phyloP scores from a whole-genome alignment of 2,113 vertebrate species.

The Archilochus colubris region DNA sequence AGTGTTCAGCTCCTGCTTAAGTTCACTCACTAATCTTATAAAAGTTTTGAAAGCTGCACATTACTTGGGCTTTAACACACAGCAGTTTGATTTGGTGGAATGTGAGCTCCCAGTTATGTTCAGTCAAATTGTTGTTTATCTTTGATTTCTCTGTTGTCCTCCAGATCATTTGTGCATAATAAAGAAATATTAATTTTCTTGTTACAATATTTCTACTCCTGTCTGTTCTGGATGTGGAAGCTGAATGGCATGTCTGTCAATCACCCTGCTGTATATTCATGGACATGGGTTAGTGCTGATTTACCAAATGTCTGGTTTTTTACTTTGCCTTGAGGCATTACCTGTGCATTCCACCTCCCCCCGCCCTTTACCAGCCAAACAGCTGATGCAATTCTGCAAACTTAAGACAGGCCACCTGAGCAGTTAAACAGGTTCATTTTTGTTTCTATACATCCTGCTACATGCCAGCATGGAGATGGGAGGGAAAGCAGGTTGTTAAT shows the following conservation, averaged over 20 bases:
- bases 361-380: not conserved
- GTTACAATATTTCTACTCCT: not conserved
- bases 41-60: not conserved
- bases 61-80: not conserved
- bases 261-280: not conserved
- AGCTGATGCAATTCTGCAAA: constrained; percentile 10
- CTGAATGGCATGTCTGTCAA: not conserved
- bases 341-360: not conserved
- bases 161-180: not conserved
- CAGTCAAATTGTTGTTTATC: not conserved
- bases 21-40: not conserved
- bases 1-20: not conserved
- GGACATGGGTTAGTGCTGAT: not conserved
- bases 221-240: not conserved
- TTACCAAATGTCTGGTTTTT: not conserved
- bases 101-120: not conserved
- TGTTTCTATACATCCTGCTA: not conserved
- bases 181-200: not conserved
- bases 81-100: not conserved
- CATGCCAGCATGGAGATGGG: not conserved
- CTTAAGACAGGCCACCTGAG: not conserved
- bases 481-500: not conserved
- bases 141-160: not conserved
- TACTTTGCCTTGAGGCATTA: not conserved
- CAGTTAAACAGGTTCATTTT: constrained; percentile 39